Conservation (phyloP, 2,113 vertebrate species). For the Podilymbus podiceps region DNA sequence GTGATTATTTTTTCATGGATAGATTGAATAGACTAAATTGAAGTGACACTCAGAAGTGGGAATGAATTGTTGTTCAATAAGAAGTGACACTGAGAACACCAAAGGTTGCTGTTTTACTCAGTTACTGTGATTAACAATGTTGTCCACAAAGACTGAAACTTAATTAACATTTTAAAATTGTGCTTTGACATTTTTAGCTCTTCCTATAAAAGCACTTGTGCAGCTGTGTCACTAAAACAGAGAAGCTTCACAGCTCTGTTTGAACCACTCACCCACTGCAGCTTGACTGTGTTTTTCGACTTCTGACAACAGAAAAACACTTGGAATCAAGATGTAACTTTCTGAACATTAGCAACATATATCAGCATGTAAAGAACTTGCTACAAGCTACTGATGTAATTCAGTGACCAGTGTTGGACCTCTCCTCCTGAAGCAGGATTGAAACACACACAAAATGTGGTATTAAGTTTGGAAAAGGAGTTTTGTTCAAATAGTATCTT, state of each 20-base stretch:
- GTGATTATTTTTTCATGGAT: neutral
- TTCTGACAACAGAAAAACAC: neutral
- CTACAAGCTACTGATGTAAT: neutral
- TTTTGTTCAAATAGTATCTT: neutral
- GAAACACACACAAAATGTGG: neutral
- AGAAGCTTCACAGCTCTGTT: neutral
- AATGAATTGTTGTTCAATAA: conserved; percentile 14
- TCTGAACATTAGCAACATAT: neutral
- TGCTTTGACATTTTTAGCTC: conserved; percentile 38
- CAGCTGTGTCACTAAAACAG: neutral
- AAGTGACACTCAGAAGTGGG: neutral
- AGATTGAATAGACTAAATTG: neutral
- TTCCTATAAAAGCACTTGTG: neutral
- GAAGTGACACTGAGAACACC: conserved; percentile 14
- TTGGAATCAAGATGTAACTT: neutral
- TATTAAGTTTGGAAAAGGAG: neutral
- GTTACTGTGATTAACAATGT: conserved; percentile 40
- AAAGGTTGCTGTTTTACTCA: neutral
- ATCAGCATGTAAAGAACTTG: neutral
- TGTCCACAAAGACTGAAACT: conserved; percentile 41
- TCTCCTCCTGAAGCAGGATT: neutral
- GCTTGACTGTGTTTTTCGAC: neutral
- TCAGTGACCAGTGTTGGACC: neutral
- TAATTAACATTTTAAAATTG: conserved; percentile 60
- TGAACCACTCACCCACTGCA: neutral